phyloP scores from a whole-genome alignment of 2,113 vertebrate genomes.

The Lepus americanus region DNA sequence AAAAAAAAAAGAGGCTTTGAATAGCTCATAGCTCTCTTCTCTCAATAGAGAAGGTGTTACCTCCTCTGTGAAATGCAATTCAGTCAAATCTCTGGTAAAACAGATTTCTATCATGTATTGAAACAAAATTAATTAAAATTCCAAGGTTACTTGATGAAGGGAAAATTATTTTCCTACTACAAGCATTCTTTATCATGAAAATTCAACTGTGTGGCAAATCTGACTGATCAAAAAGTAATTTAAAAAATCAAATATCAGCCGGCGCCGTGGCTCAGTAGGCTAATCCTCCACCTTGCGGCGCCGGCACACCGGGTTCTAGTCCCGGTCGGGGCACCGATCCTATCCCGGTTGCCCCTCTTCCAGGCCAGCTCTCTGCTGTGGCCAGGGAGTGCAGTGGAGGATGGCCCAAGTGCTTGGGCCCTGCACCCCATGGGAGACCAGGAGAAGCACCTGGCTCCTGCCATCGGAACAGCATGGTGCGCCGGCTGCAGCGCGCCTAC shows the following conservation, averaged over 20 bases:
- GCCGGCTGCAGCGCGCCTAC: too few species aligned
- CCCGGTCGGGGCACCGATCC: too few species aligned
- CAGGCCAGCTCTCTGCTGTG: too few species aligned
- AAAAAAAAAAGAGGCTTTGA: background rate
- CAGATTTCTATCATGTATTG: slow-evolving; percentile 12
- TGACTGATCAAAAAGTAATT: slow-evolving; percentile 20
- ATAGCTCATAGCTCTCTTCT: slow-evolving; percentile 24
- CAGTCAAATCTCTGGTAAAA: slow-evolving; percentile 46
- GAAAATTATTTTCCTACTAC: background rate
- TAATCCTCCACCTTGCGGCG: too few species aligned
- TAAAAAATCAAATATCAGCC: slow-evolving; percentile 11
- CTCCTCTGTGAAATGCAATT: slow-evolving; percentile 20
- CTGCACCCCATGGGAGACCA: too few species aligned
- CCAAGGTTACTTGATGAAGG: slow-evolving; percentile 49
- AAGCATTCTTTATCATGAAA: slow-evolving; percentile 61
- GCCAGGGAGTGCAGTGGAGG: too few species aligned
- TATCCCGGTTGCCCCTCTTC: too few species aligned
- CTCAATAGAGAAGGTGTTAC: slow-evolving; percentile 25
- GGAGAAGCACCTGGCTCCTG: too few species aligned
- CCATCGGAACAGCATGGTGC: too few species aligned
- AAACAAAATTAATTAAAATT: slow-evolving; percentile 63
- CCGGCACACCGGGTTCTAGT: too few species aligned
- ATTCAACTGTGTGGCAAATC: slow-evolving; percentile 56
- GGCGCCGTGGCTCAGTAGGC: too few species aligned
- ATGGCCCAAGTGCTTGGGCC: too few species aligned